Conservation (phyloP, 2,888 invertebrate genomes). For the Diarsia mendica region DNA sequence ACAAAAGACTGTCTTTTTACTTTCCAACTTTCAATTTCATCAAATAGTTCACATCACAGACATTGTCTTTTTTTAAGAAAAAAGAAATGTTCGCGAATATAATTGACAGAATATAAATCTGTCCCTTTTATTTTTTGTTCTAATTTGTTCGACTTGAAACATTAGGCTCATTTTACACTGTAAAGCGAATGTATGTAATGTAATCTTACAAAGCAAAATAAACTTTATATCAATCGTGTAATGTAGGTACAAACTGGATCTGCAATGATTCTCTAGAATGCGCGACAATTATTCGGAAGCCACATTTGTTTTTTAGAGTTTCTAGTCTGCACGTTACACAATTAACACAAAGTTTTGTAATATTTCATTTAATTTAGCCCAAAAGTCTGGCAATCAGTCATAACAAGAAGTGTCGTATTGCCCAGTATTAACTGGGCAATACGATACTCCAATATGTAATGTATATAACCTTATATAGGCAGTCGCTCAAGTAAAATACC, state of each 20-base stretch:
- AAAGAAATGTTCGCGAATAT: slow-evolving; percentile 40
- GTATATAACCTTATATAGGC: too few species aligned
- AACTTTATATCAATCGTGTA: neutral
- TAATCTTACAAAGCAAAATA: neutral
- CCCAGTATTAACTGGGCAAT: neutral
- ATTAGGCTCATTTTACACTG: slow-evolving; percentile 17
- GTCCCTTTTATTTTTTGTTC: slow-evolving; percentile 48
- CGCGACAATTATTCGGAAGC: neutral
- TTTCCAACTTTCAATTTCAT: slow-evolving; percentile 54
- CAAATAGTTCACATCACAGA: slow-evolving; percentile 48
- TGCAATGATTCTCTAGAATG: neutral
- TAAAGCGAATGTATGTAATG: too few species aligned
- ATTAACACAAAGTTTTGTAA: neutral
- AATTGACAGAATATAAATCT: slow-evolving; percentile 59
- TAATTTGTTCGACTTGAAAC: slow-evolving; percentile 53
- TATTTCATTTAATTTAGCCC: neutral
- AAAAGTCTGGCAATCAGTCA: neutral
- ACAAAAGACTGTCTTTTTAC: slow-evolving; percentile 44
- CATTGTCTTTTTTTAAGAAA: slow-evolving; percentile 16
- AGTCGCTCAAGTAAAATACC: too few species aligned
- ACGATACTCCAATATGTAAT: too few species aligned
- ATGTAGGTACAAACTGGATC: neutral
- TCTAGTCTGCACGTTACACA: neutral
- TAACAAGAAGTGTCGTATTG: neutral
- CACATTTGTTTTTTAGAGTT: neutral